Conservation (phyloP, 1,140 invertebrate species). For the Drosophila baimaii region DNA sequence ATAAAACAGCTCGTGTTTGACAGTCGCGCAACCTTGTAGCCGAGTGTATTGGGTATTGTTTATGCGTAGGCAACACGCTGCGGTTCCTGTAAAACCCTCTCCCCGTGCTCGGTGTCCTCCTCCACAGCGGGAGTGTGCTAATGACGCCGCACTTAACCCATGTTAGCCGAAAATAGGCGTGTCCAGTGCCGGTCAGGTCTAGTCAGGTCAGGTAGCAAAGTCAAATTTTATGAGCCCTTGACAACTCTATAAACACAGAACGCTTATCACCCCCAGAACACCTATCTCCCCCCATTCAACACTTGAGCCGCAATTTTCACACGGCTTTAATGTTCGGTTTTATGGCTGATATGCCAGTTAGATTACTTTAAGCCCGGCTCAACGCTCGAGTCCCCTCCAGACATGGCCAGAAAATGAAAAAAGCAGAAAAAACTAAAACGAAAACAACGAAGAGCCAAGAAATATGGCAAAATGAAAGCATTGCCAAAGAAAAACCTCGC, state of each 20-base stretch:
- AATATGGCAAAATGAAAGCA: constrained; percentile 67
- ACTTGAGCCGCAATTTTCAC: constrained; percentile 60
- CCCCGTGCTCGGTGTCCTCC: constrained; percentile 6
- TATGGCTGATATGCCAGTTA: constrained; percentile 57
- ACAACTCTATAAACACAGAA: constrained; percentile 71
- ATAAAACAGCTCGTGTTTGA: constrained; percentile 22
- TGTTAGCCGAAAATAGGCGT: constrained; percentile 63
- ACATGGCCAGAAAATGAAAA: constrained; percentile 15
- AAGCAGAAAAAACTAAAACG: neutral
- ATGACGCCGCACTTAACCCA: constrained; percentile 71
- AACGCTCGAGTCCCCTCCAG: constrained; percentile 21
- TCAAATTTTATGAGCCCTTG: constrained; percentile 73
- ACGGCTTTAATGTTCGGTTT: constrained; percentile 67
- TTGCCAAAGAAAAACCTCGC: constrained; percentile 43
- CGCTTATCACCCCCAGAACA: constrained; percentile 54
- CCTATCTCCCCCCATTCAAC: constrained; percentile 20
- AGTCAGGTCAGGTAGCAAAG: constrained; percentile 54
- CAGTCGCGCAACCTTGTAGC: constrained; percentile 40
- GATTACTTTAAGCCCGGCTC: constrained; percentile 64
- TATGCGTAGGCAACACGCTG: constrained; percentile 58
- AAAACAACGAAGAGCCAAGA: constrained; percentile 20
- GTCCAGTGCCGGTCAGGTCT: constrained; percentile 18
- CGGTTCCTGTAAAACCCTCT: constrained; percentile 40
- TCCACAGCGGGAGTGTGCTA: constrained; percentile 59
- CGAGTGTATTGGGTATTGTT: constrained; percentile 34